Evolutionary conservation across 2,797 vertebrate genomes (phyloP), one percentile per base, ranked within the genome.

Genomic region (Etheostoma nigrum): DNA sequence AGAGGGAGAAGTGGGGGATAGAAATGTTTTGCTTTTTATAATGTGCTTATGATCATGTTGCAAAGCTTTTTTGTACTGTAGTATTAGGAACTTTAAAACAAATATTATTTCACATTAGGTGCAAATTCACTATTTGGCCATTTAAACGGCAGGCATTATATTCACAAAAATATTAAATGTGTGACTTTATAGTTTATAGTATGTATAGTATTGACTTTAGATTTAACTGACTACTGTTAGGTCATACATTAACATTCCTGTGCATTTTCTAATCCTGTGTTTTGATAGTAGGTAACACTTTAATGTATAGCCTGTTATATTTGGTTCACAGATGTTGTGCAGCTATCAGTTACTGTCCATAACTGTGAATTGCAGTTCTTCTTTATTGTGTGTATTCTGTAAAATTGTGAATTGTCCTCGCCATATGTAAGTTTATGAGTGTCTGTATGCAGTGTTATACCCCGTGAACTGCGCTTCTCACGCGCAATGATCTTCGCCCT

Each of bases 381-480:
- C 6, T 3, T 2, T 19, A 14, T 10, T 3, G n/a, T 30, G 23
- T 30, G 13, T 53, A 15, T 36, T 2, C 21, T 3, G 19, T 2
- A 23, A 66, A 40, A 57, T 4, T 18, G 15, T 67, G 13, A 33
- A 1, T 16, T 58, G 2, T 47, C 15, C 0, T 36, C 10, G 3
- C 36, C 36, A 40, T 12, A 40, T 40, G 10, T 40, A 40, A 40
- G 36, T 40, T 40, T 40, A 15, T 23, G 16, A 44, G 14, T 53
- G 21, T 80, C 19, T 72, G 2, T 78, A 45, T 76, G 55, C 74
- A 87, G 91, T 19, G 54, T 92, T 7, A 21, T 84, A 36, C 25
- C 74, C 2, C 89, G 89, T 40, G 88, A 88, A 23, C 72, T 92
- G 40, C 89, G 81, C 55, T 89, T 91, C 19, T 78, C 1, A 40